phyloP scores from a whole-genome alignment of 2,113 vertebrate genomes.

The Falcunculus frontatus region DNA sequence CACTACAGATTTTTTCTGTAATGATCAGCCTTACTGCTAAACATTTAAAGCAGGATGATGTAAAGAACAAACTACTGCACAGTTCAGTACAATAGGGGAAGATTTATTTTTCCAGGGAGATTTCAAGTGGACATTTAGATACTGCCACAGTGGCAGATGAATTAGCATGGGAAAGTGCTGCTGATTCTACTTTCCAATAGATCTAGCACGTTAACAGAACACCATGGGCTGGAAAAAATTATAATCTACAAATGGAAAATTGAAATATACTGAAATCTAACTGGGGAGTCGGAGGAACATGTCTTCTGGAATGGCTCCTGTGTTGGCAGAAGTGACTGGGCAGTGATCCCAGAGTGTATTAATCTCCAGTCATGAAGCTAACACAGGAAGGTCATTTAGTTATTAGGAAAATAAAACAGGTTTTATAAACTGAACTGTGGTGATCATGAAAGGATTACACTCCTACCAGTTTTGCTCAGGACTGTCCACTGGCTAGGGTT shows the following conservation, averaged over 20 bases:
- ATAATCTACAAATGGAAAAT: slow-evolving; percentile 64
- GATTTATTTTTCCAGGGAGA: slow-evolving; percentile 26
- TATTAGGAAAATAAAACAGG: slow-evolving; percentile 54
- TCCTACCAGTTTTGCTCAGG: not conserved
- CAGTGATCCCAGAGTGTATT: slow-evolving; percentile 64
- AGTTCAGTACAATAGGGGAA: not conserved
- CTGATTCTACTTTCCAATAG: slow-evolving; percentile 28
- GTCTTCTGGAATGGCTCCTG: slow-evolving; percentile 68
- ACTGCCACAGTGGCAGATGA: slow-evolving; percentile 41
- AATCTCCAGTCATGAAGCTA: slow-evolving; percentile 63
- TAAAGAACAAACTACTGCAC: not conserved
- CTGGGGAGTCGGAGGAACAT: slow-evolving; percentile 17
- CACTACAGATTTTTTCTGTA: not conserved
- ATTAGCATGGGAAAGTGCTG: slow-evolving; percentile 23
- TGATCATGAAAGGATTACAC: not conserved
- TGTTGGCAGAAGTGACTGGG: slow-evolving; percentile 66
- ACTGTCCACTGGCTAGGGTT: not conserved
- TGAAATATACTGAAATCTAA: slow-evolving; percentile 61
- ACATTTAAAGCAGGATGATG: not conserved
- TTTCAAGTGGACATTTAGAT: slow-evolving; percentile 34
- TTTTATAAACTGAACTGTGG: slow-evolving; percentile 44
- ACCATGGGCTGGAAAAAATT: slow-evolving; percentile 58
- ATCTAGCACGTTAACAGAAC: slow-evolving; percentile 9
- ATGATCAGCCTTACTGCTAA: not conserved
- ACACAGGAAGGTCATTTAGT: slow-evolving; percentile 59